Evolutionary conservation across 2,888 invertebrate genomes (phyloP), one percentile per base, ranked within the genome.

Genomic region (Agrypnus murinus): DNA sequence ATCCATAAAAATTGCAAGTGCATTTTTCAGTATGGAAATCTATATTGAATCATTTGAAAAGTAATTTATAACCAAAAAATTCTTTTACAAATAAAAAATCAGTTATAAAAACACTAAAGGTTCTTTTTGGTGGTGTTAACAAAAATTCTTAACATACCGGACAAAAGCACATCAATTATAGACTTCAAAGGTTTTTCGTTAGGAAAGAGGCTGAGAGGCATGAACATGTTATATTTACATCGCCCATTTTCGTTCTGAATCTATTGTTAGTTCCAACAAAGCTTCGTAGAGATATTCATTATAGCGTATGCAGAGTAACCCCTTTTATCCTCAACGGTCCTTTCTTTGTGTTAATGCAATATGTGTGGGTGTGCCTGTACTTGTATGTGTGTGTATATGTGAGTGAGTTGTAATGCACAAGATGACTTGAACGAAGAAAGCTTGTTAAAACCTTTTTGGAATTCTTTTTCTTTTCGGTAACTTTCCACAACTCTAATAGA

Each of bases 341-440:
- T 58, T 58, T 58, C 38, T 58, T 40, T 58, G 40, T 40, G 58
- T 43, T 58, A 58, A 58, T 58, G 58, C 58, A 58, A 58, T 58
- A 58, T 58, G 17, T 58, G 58, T 43, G 58, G 40, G 25, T 36
- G 58, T 40, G 43, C 57, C 36, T 58, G 57, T n/a, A n/a, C n/a
- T n/a, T n/a, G n/a, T n/a, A n/a, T n/a, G 25, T 25, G 5, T 25
- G 5, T 25, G 25, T 25, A 25, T 25, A 25, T 25, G 25, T 25
- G n/a, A n/a, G n/a, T n/a, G n/a, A 25, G 43, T 8, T n/a, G 31
- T 15, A 40, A 34, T 32, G 31, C 34, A 25, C 12, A 50, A 55
- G 55, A 55, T 55, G 55, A 55, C 55, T 55, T 55, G 55, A 55
- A 34, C 32, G 55, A 5, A 10, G 38, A 17, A 55, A 36, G 15